Base-by-base conservation (phyloP, 2,797 vertebrate genomes). In the Microctenopoma stevenorrisi region DNA sequence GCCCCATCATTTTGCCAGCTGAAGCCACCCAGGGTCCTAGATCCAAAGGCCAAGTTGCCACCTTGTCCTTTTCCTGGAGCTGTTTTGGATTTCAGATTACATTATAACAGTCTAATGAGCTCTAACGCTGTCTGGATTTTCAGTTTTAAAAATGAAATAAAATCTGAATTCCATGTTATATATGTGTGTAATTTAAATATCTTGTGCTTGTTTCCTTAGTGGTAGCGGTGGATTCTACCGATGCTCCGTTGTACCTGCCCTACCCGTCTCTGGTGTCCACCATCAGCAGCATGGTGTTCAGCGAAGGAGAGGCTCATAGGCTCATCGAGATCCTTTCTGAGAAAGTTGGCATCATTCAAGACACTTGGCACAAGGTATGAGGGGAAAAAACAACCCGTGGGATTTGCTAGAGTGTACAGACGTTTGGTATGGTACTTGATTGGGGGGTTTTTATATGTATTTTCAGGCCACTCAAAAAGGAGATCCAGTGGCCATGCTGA, bases 281-380 rank as follows among this genome's bases (percentile, higher is more conserved):
- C 0, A 63, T 99, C 68, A 94, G 93, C 73, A 96, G 89, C 91
- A 98, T 95, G 96, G 93, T 92, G 44, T 97, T 99, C 90, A 97
- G 87, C 0, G 96, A 98, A 81, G 94, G 94, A 2, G 97, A 98
- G 82, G 95, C 95, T 35, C 96, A 97, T 68, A 92, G 89, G 64
- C 96, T 99, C 79, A 96, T 98, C 0, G 96, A 98, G 90, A 95
- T 98, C 86, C 93, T 99, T 48, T 94, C 96, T 0, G 96, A 98
- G 80, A 98, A 96, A 87, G 87, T 93, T 0, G 96, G 96, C 62
- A 87, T 95, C 37, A 70, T 95, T 68, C 96, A 97, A 82, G 96
- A 96, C 78, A 94, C 95, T 22, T 99, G 97, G 97, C 97, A 97
- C 74, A 98, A 4, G 94, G 97, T 98, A 94, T 44, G 86, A 7